Evolutionary conservation across 30 jellyfish, hydroid and myxozoan species (phyloP).

Genomic region (Cassiopea andromeda): DNA sequence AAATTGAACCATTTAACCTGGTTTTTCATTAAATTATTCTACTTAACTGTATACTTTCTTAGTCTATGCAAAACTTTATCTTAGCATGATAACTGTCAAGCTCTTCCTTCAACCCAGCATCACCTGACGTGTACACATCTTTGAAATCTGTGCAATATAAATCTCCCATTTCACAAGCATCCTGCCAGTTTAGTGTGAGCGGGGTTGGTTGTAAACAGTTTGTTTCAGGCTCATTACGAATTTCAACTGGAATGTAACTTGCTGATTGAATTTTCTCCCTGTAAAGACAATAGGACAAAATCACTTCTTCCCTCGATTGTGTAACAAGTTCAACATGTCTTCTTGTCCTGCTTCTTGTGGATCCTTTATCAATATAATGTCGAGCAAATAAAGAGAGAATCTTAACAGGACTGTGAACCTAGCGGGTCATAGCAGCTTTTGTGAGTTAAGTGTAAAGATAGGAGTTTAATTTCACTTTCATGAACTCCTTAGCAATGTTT

Average conservation of each 20-base stretch:
- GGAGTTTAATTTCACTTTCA: too few species aligned
- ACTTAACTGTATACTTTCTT: not conserved
- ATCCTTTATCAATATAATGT: too few species aligned
- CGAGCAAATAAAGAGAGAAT: too few species aligned
- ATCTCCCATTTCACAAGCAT: slow-evolving; percentile 10
- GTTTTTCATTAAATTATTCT: too few species aligned
- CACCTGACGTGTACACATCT: slow-evolving; percentile 10
- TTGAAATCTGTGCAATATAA: slow-evolving; percentile 13
- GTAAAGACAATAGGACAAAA: not conserved
- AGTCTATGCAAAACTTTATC: not conserved
- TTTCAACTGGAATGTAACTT: slow-evolving; percentile 25
- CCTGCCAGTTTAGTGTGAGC: slow-evolving; percentile 32
- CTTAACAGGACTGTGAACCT: too few species aligned
- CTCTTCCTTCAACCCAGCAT: not conserved
- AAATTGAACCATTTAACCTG: too few species aligned
- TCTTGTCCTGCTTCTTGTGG: too few species aligned
- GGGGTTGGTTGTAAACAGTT: slow-evolving; percentile 70
- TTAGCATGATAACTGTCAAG: not conserved
- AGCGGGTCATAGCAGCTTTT: too few species aligned
- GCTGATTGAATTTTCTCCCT: slow-evolving; percentile 36
- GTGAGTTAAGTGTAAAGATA: too few species aligned
- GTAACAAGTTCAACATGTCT: too few species aligned
- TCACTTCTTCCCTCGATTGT: not conserved
- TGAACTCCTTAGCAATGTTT: too few species aligned
- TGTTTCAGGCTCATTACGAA: slow-evolving; percentile 34